These are phyloP conservation scores for Tauraco hartlaubi DNA, from an alignment of 2,797 vertebrate genomes.

Conservation along the genomic window DNA sequence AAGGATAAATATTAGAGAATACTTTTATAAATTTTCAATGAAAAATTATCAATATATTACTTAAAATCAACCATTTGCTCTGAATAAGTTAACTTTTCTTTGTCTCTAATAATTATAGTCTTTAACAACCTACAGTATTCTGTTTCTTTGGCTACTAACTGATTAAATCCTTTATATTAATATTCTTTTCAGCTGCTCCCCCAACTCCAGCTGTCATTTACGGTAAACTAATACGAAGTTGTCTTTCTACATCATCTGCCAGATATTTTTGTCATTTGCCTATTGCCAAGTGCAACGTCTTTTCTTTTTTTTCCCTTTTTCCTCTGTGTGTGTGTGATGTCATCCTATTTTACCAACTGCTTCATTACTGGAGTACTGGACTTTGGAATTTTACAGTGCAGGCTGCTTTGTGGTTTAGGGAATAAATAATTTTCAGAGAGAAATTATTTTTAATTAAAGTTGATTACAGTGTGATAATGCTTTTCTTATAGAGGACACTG, in stretches of 20 bases:
- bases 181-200: conserved; percentile 90
- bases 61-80: background rate
- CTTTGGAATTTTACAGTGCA: background rate
- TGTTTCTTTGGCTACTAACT: conserved; percentile 80
- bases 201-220: conserved; percentile 90
- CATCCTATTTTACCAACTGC: conserved; percentile 40
- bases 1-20: background rate
- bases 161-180: conserved; percentile 87
- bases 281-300: conserved; percentile 15
- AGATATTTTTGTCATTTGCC: conserved; percentile 48
- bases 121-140: conserved; percentile 60
- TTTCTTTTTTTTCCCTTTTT: conserved; percentile 14
- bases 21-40: background rate
- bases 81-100: conserved; percentile 27
- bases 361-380: conserved; percentile 1
- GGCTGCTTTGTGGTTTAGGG: background rate
- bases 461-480: background rate
- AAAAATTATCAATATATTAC: background rate
- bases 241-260: conserved; percentile 70
- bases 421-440: background rate
- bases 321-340: background rate
- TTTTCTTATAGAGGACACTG: background rate
- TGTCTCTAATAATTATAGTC: conserved; percentile 8
- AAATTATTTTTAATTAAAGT: background rate
- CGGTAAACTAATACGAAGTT: conserved; percentile 90